Percentiles rank a stretch among this genome's conserved stretches.
phyloP scores from a whole-genome alignment of 2,797 vertebrate genomes.

The Poecilia picta region DNA sequence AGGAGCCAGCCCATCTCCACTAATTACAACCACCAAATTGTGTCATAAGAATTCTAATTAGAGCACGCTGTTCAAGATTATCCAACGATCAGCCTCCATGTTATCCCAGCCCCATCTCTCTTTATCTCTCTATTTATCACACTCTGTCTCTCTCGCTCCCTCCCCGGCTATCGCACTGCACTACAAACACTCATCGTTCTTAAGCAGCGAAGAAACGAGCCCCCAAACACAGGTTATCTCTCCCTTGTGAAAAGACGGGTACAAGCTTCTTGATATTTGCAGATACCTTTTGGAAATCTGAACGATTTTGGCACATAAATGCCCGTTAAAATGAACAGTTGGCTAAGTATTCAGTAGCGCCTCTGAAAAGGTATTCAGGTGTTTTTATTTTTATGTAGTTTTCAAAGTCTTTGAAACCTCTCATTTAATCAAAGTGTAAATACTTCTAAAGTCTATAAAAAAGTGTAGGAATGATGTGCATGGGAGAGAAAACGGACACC shows the following conservation, averaged over 20 bases:
- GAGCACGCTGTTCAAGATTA: conserved; percentile 97
- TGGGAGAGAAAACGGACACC: neutral
- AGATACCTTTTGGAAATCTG: neutral
- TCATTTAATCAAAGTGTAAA: neutral
- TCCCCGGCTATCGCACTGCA: conserved; percentile 23
- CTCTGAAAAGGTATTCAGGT: neutral
- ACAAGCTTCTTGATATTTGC: neutral
- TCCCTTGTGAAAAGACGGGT: conserved; percentile 5
- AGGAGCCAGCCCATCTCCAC: conserved; percentile 96
- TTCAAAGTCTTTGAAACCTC: neutral
- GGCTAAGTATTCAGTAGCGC: neutral
- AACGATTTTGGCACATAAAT: neutral
- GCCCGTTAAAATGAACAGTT: neutral
- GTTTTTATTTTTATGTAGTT: neutral
- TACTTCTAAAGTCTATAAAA: neutral
- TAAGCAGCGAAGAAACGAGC: conserved; percentile 25
- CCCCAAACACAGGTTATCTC: conserved; percentile 5
- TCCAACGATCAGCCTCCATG: conserved; percentile 93
- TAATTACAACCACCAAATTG: conserved; percentile 99
- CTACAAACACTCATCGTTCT: conserved; percentile 41
- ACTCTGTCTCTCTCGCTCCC: conserved; percentile 37
- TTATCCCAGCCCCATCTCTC: conserved; percentile 88
- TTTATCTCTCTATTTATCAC: conserved; percentile 82
- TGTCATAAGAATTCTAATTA: conserved; percentile 99
- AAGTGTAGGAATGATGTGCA: neutral